A percentile compares a stretch with the other conserved stretches of the same genome.
Conservation (phyloP, 2,113 vertebrate species). For the Hirundichthys speculiger region DNA sequence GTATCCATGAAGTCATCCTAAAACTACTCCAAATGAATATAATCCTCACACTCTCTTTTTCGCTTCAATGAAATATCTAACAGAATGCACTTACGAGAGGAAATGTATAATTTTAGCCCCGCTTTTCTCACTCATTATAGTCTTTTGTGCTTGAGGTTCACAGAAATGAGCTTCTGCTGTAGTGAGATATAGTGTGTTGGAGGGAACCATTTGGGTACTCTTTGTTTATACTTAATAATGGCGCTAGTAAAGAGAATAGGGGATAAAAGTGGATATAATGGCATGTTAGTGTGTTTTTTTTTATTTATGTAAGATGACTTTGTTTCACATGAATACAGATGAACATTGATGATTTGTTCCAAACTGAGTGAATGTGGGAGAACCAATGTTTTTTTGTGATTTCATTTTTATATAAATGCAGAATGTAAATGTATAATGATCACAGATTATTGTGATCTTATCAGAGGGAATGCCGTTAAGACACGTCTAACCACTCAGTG, state of each 20-base stretch:
- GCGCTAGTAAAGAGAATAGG: conserved; percentile 58
- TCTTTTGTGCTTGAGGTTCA: conserved; percentile 50
- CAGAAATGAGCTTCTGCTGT: conserved; percentile 61
- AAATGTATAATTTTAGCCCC: conserved; percentile 43
- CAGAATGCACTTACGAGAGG: conserved; percentile 37
- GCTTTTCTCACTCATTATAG: conserved; percentile 46
- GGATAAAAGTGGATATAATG: conserved; percentile 24
- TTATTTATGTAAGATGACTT: conserved; percentile 9
- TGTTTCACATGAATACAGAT: conserved; percentile 34
- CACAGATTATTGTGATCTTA: not conserved
- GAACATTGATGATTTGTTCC: conserved; percentile 34
- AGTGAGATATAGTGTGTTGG: conserved; percentile 63
- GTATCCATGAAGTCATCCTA: conserved; percentile 1
- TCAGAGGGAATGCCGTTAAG: not conserved
- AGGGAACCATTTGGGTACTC: conserved; percentile 54
- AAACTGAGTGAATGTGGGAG: not conserved
- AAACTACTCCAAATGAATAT: conserved; percentile 5
- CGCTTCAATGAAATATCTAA: conserved; percentile 30
- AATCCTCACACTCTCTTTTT: conserved; percentile 30
- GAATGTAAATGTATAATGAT: not conserved
- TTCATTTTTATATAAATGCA: not conserved
- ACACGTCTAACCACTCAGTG: not conserved
- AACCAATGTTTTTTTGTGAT: not conserved
- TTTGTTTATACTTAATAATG: conserved; percentile 57
- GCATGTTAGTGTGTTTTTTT: conserved; percentile 22